These are phyloP conservation scores for Coryphaenoides rupestris DNA, from an alignment of 2,113 vertebrate genomes.

Conservation along the genomic window DNA sequence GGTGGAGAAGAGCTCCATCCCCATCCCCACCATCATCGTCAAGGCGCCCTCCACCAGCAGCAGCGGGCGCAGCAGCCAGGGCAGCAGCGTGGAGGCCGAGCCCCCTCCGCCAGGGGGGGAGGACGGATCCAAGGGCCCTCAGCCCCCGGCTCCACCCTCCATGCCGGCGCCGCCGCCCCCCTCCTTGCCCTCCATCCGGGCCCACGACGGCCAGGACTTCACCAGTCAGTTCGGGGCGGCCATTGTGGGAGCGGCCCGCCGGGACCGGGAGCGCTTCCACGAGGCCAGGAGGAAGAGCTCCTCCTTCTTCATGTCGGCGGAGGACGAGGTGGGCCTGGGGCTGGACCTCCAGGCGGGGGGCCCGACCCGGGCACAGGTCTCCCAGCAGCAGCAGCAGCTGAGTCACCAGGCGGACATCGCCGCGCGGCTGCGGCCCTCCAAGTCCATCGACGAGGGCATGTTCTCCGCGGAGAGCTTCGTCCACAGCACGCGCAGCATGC, in stretches of 20 bases:
- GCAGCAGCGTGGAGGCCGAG: constrained; percentile 87
- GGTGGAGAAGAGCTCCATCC: constrained; percentile 90
- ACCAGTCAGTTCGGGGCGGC: constrained; percentile 92
- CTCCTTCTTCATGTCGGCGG: constrained; percentile 89
- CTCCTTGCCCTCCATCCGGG: constrained; percentile 66
- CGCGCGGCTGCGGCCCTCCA: constrained; percentile 82
- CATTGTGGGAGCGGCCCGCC: constrained; percentile 85
- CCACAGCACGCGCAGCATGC: constrained; percentile 82
- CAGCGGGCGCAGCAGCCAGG: constrained; percentile 91
- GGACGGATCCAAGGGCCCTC: constrained; percentile 68
- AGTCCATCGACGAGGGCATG: constrained; percentile 93
- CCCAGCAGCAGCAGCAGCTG: constrained; percentile 67
- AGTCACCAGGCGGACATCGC: constrained; percentile 61
- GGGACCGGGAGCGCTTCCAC: constrained; percentile 84
- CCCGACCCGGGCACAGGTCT: constrained; percentile 57
- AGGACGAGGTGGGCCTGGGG: constrained; percentile 74
- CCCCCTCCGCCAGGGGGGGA: constrained; percentile 60
- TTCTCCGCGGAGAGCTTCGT: constrained; percentile 85
- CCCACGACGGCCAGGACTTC: constrained; percentile 80
- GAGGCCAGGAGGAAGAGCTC: constrained; percentile 85
- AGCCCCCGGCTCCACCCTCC: constrained; percentile 77
- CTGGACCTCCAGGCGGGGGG: constrained; percentile 44
- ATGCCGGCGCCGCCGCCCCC: constrained; percentile 74
- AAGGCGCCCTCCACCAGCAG: constrained; percentile 93
- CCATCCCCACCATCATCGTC: constrained; percentile 91